Base-by-base conservation (phyloP, 2,797 vertebrate species). In the Pseudochromis fuscus region DNA sequence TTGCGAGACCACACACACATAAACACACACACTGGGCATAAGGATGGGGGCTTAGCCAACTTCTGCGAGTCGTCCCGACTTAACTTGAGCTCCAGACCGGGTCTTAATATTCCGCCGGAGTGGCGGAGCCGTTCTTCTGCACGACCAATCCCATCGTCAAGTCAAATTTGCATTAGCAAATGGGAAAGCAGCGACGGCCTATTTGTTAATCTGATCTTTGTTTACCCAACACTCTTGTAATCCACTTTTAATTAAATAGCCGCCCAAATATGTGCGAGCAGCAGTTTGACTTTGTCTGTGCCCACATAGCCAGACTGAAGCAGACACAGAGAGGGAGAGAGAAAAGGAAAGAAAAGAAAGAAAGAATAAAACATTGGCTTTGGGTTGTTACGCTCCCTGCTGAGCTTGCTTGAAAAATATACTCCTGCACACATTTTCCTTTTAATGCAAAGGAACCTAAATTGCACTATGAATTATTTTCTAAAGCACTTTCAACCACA, bases 161-260 rank as follows among this genome's bases (percentile, higher is more conserved):
- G 95, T 97, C 95, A 97, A 97, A 97, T 96, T 96, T 95, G 93
- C 96, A 95, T 96, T 97, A 96, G 96, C 93, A 96, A 96, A 97
- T 96, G 96, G 96, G 95, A 96, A 97, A 96, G 96, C 94, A 92
- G 91, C 94, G 91, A 94, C 92, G 92, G 95, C 94, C 95, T 95
- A 95, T 96, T 94, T 94, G 96, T 97, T 97, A 95, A 98, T 98
- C 96, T 97, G 96, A 97, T 97, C 95, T 95, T 95, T 96, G 95
- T 95, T 97, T 96, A 96, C 95, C 95, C 96, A 94, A 93, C 94
- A 94, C 93, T 94, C 94, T 94, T 89, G 95, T 97, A 97, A 98
- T 97, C 96, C 96, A 95, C 95, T 96, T 98, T 97, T 98, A 98
- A 98, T 98, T 98, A 98, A 97, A 98, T 97, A 96, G 94, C 93